A percentile compares a stretch with the other conserved stretches of the same genome.
phyloP scores from a whole-genome alignment of 1,140 invertebrate genomes.

The Drosophila paulistorum region DNA sequence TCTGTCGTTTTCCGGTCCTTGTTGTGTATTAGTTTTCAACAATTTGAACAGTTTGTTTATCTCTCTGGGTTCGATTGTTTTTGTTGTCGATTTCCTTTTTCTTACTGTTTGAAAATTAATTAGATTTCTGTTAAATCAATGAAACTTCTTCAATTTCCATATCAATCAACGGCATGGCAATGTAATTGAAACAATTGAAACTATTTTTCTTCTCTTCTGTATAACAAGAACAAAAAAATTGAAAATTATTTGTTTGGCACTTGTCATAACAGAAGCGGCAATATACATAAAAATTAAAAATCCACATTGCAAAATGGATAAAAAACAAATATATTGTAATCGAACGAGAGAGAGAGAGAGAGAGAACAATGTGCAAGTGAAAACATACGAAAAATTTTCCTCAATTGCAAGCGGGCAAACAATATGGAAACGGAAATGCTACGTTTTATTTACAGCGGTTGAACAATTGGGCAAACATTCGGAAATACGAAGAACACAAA shows the following conservation, averaged over 20 bases:
- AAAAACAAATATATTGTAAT: conserved; percentile 30
- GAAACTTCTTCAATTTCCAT: conserved; percentile 6
- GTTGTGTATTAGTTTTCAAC: conserved; percentile 35
- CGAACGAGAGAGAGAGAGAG: neutral
- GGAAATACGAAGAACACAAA: neutral
- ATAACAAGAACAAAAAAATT: neutral
- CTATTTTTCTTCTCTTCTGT: neutral
- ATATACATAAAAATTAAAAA: conserved; percentile 63
- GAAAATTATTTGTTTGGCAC: conserved; percentile 48
- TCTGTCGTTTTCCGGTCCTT: conserved; percentile 1
- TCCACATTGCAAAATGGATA: conserved; percentile 46
- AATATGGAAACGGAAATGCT: conserved; percentile 54
- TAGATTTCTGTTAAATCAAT: conserved; percentile 3
- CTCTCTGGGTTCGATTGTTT: conserved; percentile 13
- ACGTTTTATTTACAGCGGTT: conserved; percentile 67
- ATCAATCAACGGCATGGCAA: neutral
- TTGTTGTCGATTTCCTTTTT: conserved; percentile 23
- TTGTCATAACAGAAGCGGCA: conserved; percentile 49
- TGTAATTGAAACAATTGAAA: neutral
- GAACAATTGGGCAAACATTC: conserved; percentile 66
- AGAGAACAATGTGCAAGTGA: conserved; percentile 28
- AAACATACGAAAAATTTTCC: conserved; percentile 70
- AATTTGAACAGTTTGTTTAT: conserved; percentile 23
- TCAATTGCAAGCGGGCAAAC: conserved; percentile 60
- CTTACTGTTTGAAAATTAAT: conserved; percentile 44